These are phyloP conservation scores for Heliothis subflexa DNA, from an alignment of 1,140 invertebrate genomes.

Conservation along the genomic window DNA sequence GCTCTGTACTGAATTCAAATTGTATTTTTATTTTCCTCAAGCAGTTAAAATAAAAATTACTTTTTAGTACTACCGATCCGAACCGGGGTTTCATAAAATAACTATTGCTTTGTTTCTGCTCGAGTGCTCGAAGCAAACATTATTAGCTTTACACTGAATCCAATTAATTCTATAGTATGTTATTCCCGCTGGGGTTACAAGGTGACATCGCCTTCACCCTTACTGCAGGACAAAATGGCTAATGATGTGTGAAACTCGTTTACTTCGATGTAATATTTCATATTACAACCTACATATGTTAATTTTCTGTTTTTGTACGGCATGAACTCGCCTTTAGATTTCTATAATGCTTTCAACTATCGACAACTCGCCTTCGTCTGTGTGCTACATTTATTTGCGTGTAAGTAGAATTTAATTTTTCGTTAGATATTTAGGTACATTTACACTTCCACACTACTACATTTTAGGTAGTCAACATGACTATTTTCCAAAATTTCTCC, in stretches of 20 bases:
- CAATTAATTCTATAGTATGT: not conserved
- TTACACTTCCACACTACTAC: too few species aligned
- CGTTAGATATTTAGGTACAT: constrained; percentile 16
- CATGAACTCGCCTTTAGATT: not conserved
- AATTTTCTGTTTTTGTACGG: too few species aligned
- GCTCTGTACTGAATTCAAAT: not conserved
- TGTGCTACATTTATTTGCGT: constrained; percentile 22
- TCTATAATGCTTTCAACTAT: not conserved
- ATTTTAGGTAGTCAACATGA: too few species aligned
- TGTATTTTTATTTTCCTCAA: constrained; percentile 25
- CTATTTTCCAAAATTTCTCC: not conserved
- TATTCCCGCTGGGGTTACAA: not conserved
- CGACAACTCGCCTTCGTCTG: not conserved
- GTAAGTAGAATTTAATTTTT: not conserved
- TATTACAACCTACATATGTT: too few species aligned
- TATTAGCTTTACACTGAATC: not conserved
- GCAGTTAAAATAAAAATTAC: not conserved
- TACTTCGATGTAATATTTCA: too few species aligned
- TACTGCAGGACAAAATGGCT: too few species aligned
- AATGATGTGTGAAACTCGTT: too few species aligned
- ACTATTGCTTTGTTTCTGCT: not conserved
- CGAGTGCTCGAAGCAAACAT: not conserved
- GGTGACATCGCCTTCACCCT: too few species aligned
- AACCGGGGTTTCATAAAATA: not conserved
- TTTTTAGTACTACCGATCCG: not conserved